These are phyloP conservation scores for Coecobrya sp. DNA, from an alignment of 2,888 invertebrate species.

Conservation along the genomic window DNA sequence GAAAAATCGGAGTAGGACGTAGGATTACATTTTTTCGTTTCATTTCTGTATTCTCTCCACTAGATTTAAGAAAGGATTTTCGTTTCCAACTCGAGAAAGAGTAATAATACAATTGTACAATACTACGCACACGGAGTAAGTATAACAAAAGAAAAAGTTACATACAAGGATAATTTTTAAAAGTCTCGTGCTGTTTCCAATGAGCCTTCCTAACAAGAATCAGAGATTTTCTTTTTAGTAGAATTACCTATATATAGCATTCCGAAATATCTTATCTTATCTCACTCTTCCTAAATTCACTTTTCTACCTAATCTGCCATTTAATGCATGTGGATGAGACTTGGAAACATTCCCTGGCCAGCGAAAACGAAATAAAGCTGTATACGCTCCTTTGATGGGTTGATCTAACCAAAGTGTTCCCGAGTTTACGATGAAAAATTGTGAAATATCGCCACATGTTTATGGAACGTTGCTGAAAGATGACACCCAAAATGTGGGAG, in stretches of 20 bases:
- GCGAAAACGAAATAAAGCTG: no score
- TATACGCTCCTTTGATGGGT: no score
- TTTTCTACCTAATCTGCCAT: not conserved
- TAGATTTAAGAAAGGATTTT: not conserved
- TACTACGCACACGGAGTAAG: not conserved
- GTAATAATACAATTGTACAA: not conserved
- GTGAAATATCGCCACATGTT: no score
- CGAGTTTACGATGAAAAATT: no score
- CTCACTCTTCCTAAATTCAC: not conserved
- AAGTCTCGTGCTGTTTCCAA: constrained; percentile 6
- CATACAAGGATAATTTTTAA: not conserved
- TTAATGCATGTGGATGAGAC: no score
- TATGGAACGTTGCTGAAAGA: no score
- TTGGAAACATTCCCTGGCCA: no score
- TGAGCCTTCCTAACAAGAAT: constrained; percentile 47
- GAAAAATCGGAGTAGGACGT: not conserved
- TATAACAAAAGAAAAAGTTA: constrained; percentile 1
- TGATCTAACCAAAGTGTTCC: no score
- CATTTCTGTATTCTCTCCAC: not conserved
- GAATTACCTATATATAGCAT: constrained; percentile 16
- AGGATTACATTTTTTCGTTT: not conserved
- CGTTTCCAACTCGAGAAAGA: not conserved
- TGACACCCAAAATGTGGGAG: no score
- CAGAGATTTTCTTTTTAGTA: constrained; percentile 48
- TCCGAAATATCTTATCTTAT: constrained; percentile 24